phyloP scores from a whole-genome alignment of 2,113 vertebrate species.

The Zapus hudsonius region DNA sequence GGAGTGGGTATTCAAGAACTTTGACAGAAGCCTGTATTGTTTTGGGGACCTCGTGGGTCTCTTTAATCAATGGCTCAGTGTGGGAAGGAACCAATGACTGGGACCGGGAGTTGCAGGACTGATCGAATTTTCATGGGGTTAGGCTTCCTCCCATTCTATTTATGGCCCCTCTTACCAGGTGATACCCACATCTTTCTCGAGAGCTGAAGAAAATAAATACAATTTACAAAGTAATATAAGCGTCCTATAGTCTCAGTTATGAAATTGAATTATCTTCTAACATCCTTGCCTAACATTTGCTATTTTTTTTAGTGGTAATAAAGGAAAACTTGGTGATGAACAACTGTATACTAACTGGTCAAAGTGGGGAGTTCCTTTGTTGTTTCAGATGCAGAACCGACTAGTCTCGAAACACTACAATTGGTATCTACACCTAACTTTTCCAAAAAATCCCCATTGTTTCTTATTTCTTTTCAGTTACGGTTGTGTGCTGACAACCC shows the following conservation, averaged over 20 bases:
- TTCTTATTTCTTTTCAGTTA: neutral
- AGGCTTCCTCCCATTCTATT: too few relatives aligned
- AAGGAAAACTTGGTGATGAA: neutral
- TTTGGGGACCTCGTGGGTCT: too few relatives aligned
- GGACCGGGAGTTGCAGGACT: too few relatives aligned
- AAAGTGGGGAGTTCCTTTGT: neutral
- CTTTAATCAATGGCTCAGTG: too few relatives aligned
- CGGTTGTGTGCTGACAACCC: neutral
- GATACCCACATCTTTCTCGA: too few relatives aligned
- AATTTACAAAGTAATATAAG: neutral
- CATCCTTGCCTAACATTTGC: neutral
- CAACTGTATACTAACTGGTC: neutral
- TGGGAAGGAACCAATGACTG: too few relatives aligned
- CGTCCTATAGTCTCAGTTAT: neutral
- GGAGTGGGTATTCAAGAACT: too few relatives aligned
- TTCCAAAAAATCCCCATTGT: neutral
- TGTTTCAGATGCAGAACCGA: neutral
- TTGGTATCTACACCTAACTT: neutral
- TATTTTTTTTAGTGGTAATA: neutral
- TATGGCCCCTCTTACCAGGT: too few relatives aligned
- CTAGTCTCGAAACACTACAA: neutral
- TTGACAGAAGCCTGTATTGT: too few relatives aligned
- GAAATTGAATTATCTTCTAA: neutral
- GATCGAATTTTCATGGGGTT: too few relatives aligned
- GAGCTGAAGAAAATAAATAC: neutral